Conservation (phyloP, 2,797 vertebrate species). For the Huso huso region DNA sequence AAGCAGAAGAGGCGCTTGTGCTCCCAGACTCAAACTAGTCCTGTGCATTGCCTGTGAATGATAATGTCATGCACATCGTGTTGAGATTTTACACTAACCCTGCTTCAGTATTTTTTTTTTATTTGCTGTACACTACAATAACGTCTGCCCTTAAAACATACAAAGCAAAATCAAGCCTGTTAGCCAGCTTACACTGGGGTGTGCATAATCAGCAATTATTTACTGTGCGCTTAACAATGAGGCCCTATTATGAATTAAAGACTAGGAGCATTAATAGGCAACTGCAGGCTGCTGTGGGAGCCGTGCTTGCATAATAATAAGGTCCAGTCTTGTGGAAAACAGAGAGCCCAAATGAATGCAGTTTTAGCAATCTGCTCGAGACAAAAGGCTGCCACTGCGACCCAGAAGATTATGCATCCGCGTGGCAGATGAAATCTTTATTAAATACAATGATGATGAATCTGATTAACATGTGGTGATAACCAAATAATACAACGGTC, state of each 20-base stretch:
- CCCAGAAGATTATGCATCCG: conserved; percentile 54
- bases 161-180: too few relatives aligned
- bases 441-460: conserved; percentile 57
- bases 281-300: conserved; percentile 34
- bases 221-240: conserved; percentile 39
- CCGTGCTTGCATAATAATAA: conserved; percentile 59
- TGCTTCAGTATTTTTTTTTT: too few relatives aligned
- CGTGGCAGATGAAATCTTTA: conserved; percentile 64
- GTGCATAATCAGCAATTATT: conserved; percentile 49
- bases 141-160: too few relatives aligned
- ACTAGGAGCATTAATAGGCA: conserved; percentile 48
- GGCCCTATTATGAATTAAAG: conserved; percentile 42
- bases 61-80: too few relatives aligned
- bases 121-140: too few relatives aligned
- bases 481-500: conserved; percentile 45
- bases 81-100: too few relatives aligned
- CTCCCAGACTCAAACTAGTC: too few relatives aligned
- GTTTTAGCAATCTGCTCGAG: conserved; percentile 61
- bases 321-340: conserved; percentile 54
- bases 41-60: too few relatives aligned
- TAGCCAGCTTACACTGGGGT: conserved; percentile 35
- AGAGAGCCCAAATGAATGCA: conserved; percentile 61
- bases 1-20: too few relatives aligned
- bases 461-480: conserved; percentile 62
- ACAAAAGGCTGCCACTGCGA: conserved; percentile 55